Percentiles rank a stretch among this genome's conserved stretches.
These are phyloP conservation scores for Dermatophagoides farinae DNA, from an alignment of 1,140 invertebrate genomes.

Conservation along the genomic window DNA sequence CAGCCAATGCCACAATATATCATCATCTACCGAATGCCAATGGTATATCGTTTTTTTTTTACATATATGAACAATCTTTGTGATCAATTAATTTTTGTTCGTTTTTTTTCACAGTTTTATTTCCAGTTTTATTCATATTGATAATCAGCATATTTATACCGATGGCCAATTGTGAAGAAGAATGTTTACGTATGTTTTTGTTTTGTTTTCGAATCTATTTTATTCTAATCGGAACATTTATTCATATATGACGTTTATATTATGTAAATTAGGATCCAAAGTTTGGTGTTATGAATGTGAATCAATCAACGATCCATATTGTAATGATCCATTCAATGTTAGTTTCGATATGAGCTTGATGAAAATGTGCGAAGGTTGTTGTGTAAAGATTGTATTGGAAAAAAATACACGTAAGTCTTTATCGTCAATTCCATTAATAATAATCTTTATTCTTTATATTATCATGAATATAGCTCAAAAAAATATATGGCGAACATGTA, in stretches of 20 bases:
- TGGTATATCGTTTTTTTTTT: no score
- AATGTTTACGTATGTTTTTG: slow-evolving; percentile 17
- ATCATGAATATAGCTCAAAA: not conserved
- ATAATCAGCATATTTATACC: not conserved
- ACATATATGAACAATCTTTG: no score
- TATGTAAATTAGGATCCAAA: slow-evolving; percentile 14
- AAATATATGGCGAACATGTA: slow-evolving; percentile 48
- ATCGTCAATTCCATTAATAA: not conserved
- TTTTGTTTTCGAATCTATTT: not conserved
- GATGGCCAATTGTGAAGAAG: slow-evolving; percentile 13
- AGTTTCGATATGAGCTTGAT: slow-evolving; percentile 55
- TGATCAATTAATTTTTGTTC: not conserved
- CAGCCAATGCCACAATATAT: not conserved
- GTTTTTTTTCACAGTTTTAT: not conserved
- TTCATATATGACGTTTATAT: not conserved
- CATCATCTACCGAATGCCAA: not conserved
- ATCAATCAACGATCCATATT: slow-evolving; percentile 62
- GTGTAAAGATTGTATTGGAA: slow-evolving; percentile 79
- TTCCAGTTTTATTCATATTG: not conserved
- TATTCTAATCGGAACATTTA: not conserved
- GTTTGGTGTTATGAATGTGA: slow-evolving; percentile 66
- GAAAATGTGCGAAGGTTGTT: slow-evolving; percentile 72
- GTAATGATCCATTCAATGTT: slow-evolving; percentile 78
- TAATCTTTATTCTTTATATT: not conserved
- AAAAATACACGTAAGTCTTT: slow-evolving; percentile 53